Conservation (phyloP, 2,113 vertebrate genomes). For the Podiceps cristatus region DNA sequence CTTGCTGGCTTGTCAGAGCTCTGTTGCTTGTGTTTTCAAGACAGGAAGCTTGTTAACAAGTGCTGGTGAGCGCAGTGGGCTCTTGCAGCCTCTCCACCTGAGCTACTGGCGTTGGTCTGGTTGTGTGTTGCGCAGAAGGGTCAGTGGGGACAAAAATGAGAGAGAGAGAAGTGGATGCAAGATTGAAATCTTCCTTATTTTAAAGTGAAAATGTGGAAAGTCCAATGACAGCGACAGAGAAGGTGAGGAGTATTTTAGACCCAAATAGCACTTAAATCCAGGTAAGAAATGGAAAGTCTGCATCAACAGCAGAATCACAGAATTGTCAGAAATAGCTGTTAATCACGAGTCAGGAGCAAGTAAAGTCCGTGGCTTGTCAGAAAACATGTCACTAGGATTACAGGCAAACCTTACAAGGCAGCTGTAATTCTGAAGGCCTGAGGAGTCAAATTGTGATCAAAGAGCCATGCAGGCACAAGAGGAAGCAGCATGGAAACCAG, state of each 20-base stretch:
- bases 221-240: neutral
- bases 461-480: neutral
- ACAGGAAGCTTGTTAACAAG: neutral
- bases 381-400: neutral
- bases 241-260: neutral
- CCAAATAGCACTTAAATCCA: neutral
- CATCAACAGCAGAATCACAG: neutral
- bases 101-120: neutral
- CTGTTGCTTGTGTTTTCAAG: neutral
- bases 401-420: neutral
- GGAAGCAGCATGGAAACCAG: constrained; percentile 1
- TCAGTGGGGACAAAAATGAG: neutral
- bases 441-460: constrained; percentile 15
- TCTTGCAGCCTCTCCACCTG: neutral
- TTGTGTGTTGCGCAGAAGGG: neutral
- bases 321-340: neutral
- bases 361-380: neutral
- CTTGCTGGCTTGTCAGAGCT: neutral
- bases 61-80: neutral
- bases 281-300: neutral
- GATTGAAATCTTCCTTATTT: neutral
- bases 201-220: neutral
- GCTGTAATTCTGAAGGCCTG: constrained; percentile 18
- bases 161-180: neutral
- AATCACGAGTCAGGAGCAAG: neutral